Conservation (phyloP, 2,113 vertebrate species). For the Dicrurus megarhynchus region DNA sequence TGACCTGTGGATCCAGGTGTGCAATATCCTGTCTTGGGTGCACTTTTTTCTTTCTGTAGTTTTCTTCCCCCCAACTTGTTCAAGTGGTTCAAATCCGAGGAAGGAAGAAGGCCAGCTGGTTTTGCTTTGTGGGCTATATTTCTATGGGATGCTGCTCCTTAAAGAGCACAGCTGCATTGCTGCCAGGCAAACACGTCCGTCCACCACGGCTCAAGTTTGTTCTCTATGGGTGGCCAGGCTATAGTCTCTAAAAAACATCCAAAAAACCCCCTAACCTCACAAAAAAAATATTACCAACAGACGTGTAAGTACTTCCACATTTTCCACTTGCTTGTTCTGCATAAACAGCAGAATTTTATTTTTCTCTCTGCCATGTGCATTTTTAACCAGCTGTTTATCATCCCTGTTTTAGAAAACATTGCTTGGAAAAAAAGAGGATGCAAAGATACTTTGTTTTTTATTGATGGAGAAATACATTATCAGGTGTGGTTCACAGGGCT, state of each 20-base stretch:
- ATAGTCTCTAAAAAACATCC: not conserved
- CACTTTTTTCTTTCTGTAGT: not conserved
- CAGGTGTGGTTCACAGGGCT: not conserved
- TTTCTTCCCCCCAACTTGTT: rapidly evolving
- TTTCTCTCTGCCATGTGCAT: not conserved
- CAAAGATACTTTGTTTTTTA: not conserved
- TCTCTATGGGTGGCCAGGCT: conserved; percentile 32
- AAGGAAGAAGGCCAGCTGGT: not conserved
- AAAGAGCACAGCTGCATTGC: conserved; percentile 9
- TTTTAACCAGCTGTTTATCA: not conserved
- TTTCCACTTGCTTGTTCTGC: not conserved
- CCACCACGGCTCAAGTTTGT: not conserved
- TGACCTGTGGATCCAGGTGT: rapidly evolving
- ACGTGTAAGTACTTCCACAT: not conserved
- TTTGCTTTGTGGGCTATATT: not conserved
- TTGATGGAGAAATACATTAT: not conserved
- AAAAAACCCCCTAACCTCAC: not conserved
- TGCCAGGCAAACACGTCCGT: not conserved
- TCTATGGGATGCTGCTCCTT: not conserved
- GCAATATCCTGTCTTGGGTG: not conserved
- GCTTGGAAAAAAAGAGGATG: not conserved
- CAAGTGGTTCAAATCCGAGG: not conserved
- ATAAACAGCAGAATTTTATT: not conserved
- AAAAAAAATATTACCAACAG: not conserved
- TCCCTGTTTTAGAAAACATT: not conserved